These are phyloP conservation scores for Ellobius talpinus DNA, from an alignment of 2,113 vertebrate species.

Conservation along the genomic window DNA sequence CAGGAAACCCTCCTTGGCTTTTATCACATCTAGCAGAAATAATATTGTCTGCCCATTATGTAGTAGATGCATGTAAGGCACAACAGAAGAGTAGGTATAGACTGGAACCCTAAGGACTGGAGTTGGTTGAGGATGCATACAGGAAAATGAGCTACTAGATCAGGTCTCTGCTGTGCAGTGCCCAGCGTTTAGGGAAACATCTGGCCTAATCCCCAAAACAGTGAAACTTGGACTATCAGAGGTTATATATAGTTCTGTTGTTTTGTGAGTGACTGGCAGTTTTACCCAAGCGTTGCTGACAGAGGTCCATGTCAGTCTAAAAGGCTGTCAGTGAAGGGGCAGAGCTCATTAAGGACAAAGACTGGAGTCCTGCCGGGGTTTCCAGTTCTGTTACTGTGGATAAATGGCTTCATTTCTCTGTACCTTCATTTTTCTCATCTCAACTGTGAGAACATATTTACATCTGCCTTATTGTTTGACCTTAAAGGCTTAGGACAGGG, in stretches of 20 bases:
- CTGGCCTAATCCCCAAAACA: conserved; percentile 8
- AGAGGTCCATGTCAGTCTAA: background rate
- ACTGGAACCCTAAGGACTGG: background rate
- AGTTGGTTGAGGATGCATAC: background rate
- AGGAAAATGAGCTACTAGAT: background rate
- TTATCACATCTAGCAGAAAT: background rate
- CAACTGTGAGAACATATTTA: conserved; percentile 26
- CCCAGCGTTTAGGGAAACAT: conserved; percentile 9
- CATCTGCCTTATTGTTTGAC: background rate
- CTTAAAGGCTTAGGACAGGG: conserved; percentile 27
- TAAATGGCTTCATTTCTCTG: background rate
- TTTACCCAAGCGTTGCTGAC: conserved; percentile 32
- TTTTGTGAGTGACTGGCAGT: conserved; percentile 41
- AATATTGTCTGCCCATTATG: background rate
- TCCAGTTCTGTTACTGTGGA: background rate
- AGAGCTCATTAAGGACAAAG: conserved; percentile 9
- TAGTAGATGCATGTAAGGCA: background rate
- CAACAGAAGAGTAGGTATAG: background rate
- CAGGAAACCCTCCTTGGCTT: conserved; percentile 10
- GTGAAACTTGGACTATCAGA: conserved; percentile 11
- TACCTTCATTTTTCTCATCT: background rate
- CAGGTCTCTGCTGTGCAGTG: background rate
- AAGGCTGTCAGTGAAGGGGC: background rate
- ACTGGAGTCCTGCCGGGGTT: background rate
- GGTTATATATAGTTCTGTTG: conserved; percentile 34